Evolutionary conservation across 1,140 invertebrate species (phyloP).

Genomic region (Meteorus sp.): DNA sequence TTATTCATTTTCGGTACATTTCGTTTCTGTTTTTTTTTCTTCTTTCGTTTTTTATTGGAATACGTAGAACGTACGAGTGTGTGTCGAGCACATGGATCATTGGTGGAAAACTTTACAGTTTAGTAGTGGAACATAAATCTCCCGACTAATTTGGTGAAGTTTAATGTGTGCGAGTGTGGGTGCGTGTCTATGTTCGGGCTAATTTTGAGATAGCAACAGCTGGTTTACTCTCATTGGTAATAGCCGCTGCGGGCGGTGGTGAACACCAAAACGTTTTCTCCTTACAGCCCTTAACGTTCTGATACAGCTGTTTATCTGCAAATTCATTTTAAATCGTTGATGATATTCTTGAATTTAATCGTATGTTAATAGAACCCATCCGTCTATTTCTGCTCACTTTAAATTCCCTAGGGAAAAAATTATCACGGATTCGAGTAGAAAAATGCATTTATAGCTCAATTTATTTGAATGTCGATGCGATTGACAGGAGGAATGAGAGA

Average conservation of each 20-base stretch:
- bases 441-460: neutral
- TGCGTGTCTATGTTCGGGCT: too few species aligned
- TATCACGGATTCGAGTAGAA: neutral
- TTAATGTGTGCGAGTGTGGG: conserved; percentile 16
- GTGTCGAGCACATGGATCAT: conserved; percentile 22
- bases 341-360: too few species aligned
- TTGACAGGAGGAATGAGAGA: neutral
- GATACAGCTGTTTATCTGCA: neutral
- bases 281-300: too few species aligned
- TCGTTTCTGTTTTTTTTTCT: neutral
- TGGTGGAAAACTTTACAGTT: conserved; percentile 25
- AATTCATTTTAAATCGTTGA: neutral
- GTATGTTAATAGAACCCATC: too few species aligned
- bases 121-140: conserved; percentile 21
- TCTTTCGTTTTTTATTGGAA: neutral
- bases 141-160: conserved; percentile 27
- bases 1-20: neutral
- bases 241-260: neutral
- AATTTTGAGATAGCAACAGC: conserved; percentile 31
- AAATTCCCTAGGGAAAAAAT: neutral
- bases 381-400: neutral
- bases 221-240: conserved; percentile 23
- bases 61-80: neutral
- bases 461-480: conserved; percentile 2
- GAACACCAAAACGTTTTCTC: neutral